A percentile compares a stretch with the other conserved stretches of the same genome.
Evolutionary conservation across 2,113 vertebrate genomes (phyloP).

Genomic region (Corvus hawaiiensis): DNA sequence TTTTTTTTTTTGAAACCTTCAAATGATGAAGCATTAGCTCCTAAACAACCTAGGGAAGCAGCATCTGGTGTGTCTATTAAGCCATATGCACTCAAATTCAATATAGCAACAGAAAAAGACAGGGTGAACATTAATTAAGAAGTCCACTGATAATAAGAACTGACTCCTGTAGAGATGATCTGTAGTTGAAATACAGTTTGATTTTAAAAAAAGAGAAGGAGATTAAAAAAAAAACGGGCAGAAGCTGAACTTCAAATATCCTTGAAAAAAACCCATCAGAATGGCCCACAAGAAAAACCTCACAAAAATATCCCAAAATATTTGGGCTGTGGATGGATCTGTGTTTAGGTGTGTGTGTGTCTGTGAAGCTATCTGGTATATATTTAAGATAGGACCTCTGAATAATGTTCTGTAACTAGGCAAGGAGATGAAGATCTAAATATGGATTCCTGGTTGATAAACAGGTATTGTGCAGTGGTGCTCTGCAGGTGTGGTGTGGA

Average conservation of each 20-base stretch:
- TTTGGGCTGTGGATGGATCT: not conserved
- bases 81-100: constrained; percentile 37
- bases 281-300: not conserved
- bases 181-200: not conserved
- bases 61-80: constrained; percentile 34
- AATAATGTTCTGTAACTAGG: not conserved
- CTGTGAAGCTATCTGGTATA: not conserved
- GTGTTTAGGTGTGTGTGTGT: not conserved
- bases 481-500: not conserved
- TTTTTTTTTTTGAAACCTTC: not conserved
- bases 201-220: not conserved
- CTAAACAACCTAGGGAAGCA: constrained; percentile 37
- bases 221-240: not conserved
- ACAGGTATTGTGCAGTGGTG: not conserved
- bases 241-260: not conserved
- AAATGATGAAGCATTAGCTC: constrained; percentile 44
- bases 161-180: not conserved
- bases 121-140: constrained; percentile 36
- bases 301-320: not conserved
- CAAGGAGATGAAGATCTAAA: not conserved
- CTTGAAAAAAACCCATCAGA: not conserved
- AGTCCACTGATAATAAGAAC: constrained; percentile 2
- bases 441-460: not conserved
- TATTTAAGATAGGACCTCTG: not conserved
- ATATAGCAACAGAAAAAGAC: constrained; percentile 18